These are phyloP conservation scores for Neogale vison DNA, from an alignment of 2,113 vertebrate genomes.

Conservation along the genomic window DNA sequence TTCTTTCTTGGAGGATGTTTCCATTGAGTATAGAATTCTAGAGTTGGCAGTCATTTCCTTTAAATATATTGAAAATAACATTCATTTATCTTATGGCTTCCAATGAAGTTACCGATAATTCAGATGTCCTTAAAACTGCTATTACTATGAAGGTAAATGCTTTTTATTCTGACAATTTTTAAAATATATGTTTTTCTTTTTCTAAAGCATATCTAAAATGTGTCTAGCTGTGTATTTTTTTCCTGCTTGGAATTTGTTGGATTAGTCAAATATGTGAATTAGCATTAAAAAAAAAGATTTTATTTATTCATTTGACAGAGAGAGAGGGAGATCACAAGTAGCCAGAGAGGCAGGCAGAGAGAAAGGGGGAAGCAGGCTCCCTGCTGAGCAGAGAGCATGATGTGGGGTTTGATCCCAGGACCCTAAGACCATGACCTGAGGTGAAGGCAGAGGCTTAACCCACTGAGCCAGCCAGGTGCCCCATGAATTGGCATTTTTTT, in stretches of 20 bases:
- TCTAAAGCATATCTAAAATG: not conserved
- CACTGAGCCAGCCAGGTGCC: too few relatives aligned
- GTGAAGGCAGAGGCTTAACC: too few relatives aligned
- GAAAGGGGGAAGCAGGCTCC: too few relatives aligned
- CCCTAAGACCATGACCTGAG: too few relatives aligned
- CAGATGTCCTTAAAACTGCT: not conserved
- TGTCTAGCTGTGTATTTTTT: not conserved
- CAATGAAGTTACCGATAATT: not conserved
- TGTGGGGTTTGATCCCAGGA: too few relatives aligned
- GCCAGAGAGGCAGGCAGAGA: too few relatives aligned
- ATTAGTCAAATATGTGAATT: not conserved
- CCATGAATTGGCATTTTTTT: not conserved
- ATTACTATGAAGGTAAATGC: not conserved
- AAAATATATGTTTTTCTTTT: not conserved
- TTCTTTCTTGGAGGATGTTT: not conserved
- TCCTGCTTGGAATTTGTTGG: not conserved
- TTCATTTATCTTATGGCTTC: not conserved
- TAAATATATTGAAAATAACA: not conserved
- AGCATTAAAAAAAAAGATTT: not conserved
- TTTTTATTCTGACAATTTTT: not conserved
- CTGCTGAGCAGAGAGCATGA: too few relatives aligned
- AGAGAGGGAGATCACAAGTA: too few relatives aligned
- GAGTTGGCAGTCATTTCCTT: not conserved
- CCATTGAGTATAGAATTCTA: not conserved
- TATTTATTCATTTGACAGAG: too few relatives aligned